Conservation (phyloP, 2,888 invertebrate species). For the Tortrix viridana region DNA sequence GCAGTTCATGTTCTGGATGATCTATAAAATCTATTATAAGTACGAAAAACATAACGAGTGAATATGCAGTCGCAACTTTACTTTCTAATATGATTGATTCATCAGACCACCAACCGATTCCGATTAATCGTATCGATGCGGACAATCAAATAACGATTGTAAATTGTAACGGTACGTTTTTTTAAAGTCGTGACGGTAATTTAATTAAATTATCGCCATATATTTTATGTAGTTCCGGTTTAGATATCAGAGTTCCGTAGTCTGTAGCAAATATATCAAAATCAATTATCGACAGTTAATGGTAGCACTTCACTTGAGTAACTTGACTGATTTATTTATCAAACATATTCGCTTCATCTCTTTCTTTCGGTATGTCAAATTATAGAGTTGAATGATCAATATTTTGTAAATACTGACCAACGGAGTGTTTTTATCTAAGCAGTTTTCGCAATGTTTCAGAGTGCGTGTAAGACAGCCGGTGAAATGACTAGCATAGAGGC, state of each 20-base stretch:
- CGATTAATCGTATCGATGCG: slow-evolving; percentile 32
- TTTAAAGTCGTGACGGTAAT: slow-evolving; percentile 28
- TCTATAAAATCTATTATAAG: neutral
- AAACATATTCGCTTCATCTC: no score
- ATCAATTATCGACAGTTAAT: no score
- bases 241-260: neutral
- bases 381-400: no score
- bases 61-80: slow-evolving; percentile 2
- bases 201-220: slow-evolving; percentile 19
- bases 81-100: slow-evolving; percentile 35
- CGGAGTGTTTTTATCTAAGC: no score
- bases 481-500: neutral
- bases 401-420: no score
- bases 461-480: no score
- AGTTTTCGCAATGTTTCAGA: no score
- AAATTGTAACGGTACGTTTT: slow-evolving; percentile 22
- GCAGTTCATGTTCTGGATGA: no score
- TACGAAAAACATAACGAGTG: neutral
- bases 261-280: no score
- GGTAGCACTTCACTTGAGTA: no score
- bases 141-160: slow-evolving; percentile 37
- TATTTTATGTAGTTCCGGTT: slow-evolving; percentile 24
- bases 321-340: no score
- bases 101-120: slow-evolving; percentile 35
- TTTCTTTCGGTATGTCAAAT: no score